Base-by-base conservation (phyloP, 2,113 vertebrate genomes). In the Poeciliopsis turrubarensis region DNA sequence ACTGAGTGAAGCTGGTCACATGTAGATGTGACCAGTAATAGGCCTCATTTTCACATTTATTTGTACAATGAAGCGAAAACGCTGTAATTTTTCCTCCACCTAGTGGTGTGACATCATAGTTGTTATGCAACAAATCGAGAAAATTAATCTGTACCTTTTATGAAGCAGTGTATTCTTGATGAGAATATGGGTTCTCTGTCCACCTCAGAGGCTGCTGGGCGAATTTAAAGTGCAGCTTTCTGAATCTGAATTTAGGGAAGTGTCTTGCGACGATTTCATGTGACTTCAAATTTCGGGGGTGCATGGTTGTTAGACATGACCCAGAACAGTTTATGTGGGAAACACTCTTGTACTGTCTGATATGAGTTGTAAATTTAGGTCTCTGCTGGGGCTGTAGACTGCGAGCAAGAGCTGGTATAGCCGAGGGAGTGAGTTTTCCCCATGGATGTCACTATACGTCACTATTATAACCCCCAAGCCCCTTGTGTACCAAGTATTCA, bases 361-460 rank as follows among this genome's bases (percentile, higher is more conserved):
- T 67, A 51, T 57, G 63, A 74, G 61, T 54, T 77, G 75, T 86
- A 65, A 71, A 69, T 79, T 68, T 60, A 77, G 47, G 57, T 79
- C 76, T 73, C 60, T 32, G 72, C 76, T 66, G 44, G 26, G 11
- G 68, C 47, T 31, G 22, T 11, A 84, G 64, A 79, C 65, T 73
- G 54, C 70, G 17, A 13, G 63, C 67, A 44, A 69, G 60, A 69
- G 79, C 60, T 72, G 39, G 32, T n/a, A 83, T 72, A 74, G 73
- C 78, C 31, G 32, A 88, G 76, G 70, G 85, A 87, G 73, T 15
- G 8, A 81, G 39, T 85, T 64, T 79, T 86, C 80, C 83, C 77
- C 80, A 32, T 73, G 81, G 78, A 84, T 89, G 89, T 89, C 87
- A 88, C 81, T 87, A 22, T 74, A 82, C 89, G 87, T 91, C 87